Conservation (phyloP, 35 echinoderm and acorn worm genomes). For the Apostichopus parvimensis region DNA sequence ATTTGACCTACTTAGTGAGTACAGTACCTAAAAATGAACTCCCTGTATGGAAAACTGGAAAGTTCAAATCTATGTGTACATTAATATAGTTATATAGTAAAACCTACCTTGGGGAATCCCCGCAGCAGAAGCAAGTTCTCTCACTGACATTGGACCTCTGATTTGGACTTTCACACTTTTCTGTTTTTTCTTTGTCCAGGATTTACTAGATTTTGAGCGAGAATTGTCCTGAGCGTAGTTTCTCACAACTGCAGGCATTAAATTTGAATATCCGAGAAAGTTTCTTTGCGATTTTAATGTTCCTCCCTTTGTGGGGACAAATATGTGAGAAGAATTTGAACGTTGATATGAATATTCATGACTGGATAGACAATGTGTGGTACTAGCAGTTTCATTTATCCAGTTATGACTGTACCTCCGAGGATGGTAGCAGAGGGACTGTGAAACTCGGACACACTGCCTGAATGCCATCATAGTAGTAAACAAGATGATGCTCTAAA, state of each 20-base stretch:
- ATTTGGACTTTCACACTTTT: conserved; percentile 10
- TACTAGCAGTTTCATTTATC: neutral
- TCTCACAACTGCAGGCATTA: conserved; percentile 24
- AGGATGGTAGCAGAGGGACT: neutral
- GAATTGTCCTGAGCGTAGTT: neutral
- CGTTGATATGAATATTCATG: neutral
- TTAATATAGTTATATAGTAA: neutral
- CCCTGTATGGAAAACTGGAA: no score
- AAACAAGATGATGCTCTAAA: no score
- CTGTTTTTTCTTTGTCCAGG: neutral
- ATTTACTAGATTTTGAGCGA: neutral
- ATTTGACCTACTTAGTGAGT: no score
- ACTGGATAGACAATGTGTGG: neutral
- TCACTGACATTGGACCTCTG: conserved; percentile 24
- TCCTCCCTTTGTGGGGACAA: neutral
- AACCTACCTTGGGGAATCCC: conserved; percentile 18
- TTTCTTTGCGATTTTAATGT: neutral
- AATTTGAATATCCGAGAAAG: neutral
- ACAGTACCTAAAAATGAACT: no score
- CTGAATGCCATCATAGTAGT: neutral
- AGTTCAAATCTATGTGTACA: neutral
- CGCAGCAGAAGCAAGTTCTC: conserved; percentile 2
- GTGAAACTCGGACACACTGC: neutral
- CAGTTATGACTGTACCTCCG: neutral
- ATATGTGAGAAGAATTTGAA: neutral